A percentile compares a stretch with the other conserved stretches of the same genome.
phyloP scores from a whole-genome alignment of 2,113 vertebrate species.

The Girardinichthys multiradiatus region DNA sequence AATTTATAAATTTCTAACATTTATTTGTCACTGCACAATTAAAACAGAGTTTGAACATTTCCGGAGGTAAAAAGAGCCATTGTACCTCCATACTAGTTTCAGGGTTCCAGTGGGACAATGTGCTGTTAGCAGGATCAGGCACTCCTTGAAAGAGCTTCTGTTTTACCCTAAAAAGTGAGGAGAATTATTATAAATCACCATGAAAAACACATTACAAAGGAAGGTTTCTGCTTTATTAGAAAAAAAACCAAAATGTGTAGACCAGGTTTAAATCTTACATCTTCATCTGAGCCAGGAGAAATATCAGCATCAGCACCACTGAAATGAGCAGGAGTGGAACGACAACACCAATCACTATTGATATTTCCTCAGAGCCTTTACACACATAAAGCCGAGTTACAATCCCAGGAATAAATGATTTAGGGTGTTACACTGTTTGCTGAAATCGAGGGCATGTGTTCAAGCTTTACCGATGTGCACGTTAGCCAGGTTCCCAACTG shows the following conservation, averaged over 20 bases:
- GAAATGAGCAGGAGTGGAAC: conserved; percentile 24
- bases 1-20: background rate
- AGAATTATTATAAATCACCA: background rate
- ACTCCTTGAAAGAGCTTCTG: conserved; percentile 57
- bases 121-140: conserved; percentile 77
- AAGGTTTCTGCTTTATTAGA: too few relatives aligned
- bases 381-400: conserved; percentile 4
- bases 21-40: background rate
- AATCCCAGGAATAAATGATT: background rate
- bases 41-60: background rate
- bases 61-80: background rate
- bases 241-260: background rate
- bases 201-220: background rate
- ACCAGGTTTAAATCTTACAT: conserved; percentile 33
- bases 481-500: conserved; percentile 24
- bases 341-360: background rate
- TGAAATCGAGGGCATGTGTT: background rate
- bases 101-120: conserved; percentile 70
- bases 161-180: conserved; percentile 49
- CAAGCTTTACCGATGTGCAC: conserved; percentile 42
- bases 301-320: conserved; percentile 39
- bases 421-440: background rate
- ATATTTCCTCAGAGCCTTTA: conserved; percentile 50
- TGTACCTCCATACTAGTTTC: conserved; percentile 55
- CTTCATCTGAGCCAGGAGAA: conserved; percentile 24